phyloP scores from a whole-genome alignment of 2,888 invertebrate species.

The Lasius fuliginosus region DNA sequence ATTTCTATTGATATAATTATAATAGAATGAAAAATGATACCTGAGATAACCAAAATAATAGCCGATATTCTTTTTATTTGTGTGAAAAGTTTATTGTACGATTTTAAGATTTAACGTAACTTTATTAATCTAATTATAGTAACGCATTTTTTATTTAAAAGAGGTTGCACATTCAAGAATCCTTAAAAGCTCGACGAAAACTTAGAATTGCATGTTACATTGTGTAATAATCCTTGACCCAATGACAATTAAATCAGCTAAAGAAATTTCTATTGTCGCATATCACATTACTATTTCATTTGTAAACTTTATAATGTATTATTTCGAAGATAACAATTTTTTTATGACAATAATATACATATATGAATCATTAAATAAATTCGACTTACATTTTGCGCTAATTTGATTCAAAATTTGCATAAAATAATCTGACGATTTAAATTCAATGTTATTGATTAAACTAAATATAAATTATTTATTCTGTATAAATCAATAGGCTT shows the following conservation, averaged over 20 bases:
- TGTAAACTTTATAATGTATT: background rate
- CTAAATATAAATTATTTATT: slow-evolving; percentile 4
- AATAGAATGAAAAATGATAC: background rate
- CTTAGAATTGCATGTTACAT: slow-evolving; percentile 65
- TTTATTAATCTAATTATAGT: background rate
- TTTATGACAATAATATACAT: background rate
- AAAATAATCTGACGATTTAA: slow-evolving; percentile 13
- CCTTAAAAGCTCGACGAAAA: slow-evolving; percentile 65
- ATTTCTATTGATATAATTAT: background rate
- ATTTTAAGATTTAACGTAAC: slow-evolving; percentile 6
- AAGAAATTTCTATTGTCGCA: slow-evolving; percentile 29
- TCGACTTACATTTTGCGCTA: background rate
- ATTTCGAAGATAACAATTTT: background rate
- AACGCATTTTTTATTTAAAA: background rate
- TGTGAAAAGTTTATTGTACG: background rate
- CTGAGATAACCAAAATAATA: background rate
- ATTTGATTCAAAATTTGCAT: background rate
- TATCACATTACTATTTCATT: background rate
- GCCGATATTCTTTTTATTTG: background rate
- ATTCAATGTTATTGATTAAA: slow-evolving; percentile 5
- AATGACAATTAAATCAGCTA: slow-evolving; percentile 16
- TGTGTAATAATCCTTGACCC: slow-evolving; percentile 56
- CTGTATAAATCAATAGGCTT: background rate
- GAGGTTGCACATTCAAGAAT: slow-evolving; percentile 46
- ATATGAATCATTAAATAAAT: background rate